A percentile compares a stretch with the other conserved stretches of the same genome.
Conservation (phyloP, 2,888 invertebrate species). For the Syrphus vitripennis region DNA sequence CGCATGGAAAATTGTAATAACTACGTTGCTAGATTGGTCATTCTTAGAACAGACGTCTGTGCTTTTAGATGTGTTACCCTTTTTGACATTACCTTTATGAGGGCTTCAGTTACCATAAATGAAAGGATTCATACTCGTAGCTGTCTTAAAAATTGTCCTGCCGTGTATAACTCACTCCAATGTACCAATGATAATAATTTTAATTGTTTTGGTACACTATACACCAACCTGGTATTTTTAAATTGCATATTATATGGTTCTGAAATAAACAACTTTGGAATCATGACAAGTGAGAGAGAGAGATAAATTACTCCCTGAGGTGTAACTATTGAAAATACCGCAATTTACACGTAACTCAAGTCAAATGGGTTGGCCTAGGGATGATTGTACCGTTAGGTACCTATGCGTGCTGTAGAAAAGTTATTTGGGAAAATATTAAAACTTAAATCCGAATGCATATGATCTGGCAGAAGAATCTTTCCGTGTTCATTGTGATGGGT, state of each 20-base stretch:
- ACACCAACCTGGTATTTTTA: background rate
- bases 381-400: background rate
- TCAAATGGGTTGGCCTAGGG: background rate
- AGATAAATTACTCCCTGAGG: conserved; percentile 27
- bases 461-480: background rate
- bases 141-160: background rate
- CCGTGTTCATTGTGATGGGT: background rate
- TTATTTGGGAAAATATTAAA: background rate
- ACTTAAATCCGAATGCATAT: conserved; percentile 13
- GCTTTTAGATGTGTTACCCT: background rate
- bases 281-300: background rate
- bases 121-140: background rate
- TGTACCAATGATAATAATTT: background rate
- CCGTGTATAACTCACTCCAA: background rate
- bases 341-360: background rate
- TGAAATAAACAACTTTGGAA: background rate
- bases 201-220: background rate
- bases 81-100: background rate
- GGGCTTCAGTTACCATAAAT: background rate
- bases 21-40: background rate
- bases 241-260: conserved; percentile 1
- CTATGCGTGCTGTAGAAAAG: background rate
- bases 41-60: background rate
- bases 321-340: conserved; percentile 13
- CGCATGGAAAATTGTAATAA: background rate